Percentiles rank a stretch among this genome's conserved stretches.
Evolutionary conservation across 2,113 vertebrate species (phyloP).

Genomic region (Seriola rivoliana): DNA sequence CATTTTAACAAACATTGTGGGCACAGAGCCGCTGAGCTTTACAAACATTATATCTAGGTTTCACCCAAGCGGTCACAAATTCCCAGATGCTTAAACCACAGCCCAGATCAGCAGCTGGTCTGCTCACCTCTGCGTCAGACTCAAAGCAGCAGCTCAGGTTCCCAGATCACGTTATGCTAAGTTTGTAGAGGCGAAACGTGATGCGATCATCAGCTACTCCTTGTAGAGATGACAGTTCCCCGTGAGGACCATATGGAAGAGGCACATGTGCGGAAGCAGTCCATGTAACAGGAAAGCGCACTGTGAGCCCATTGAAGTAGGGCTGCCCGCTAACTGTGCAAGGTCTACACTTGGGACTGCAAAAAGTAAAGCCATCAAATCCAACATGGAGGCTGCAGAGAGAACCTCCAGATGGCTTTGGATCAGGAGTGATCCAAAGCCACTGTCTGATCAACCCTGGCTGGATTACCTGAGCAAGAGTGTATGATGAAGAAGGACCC

Average conservation of each 20-base stretch:
- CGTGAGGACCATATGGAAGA: not conserved
- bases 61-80: too few relatives aligned
- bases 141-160: not conserved
- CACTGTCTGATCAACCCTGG: not conserved
- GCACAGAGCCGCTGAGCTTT: too few relatives aligned
- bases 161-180: not conserved
- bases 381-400: too few relatives aligned
- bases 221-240: not conserved
- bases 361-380: too few relatives aligned
- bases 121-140: not conserved
- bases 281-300: not conserved
- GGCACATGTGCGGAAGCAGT: not conserved
- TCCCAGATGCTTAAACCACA: not conserved
- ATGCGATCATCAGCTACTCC: not conserved
- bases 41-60: too few relatives aligned
- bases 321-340: not conserved
- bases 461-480: not conserved
- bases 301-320: not conserved
- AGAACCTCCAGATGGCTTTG: too few relatives aligned
- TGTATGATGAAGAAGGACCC: constrained; percentile 10
- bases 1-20: too few relatives aligned
- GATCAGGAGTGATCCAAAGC: not conserved
- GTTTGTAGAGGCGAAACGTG: not conserved
- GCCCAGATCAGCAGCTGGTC: not conserved
- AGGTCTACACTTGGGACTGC: not conserved